phyloP scores from a whole-genome alignment of 2,888 invertebrate species.

The Catocala sponsa region DNA sequence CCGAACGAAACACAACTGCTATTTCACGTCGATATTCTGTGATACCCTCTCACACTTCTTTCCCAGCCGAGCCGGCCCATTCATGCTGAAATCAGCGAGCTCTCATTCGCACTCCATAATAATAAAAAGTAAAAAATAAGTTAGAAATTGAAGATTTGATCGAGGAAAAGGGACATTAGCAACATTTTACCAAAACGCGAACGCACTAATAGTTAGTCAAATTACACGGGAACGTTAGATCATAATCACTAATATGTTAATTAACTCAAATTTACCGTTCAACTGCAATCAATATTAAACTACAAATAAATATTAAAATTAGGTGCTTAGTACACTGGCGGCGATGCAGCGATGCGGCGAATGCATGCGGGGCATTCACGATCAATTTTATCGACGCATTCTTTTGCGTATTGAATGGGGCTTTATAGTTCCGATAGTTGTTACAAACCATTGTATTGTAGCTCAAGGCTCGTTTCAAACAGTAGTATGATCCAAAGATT shows the following conservation, averaged over 20 bases:
- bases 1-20: too few species aligned
- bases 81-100: too few species aligned
- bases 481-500: not conserved
- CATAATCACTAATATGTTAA: not conserved
- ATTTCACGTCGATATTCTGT: too few species aligned
- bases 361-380: constrained; percentile 10
- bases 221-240: too few species aligned
- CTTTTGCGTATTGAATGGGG: constrained; percentile 39
- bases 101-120: too few species aligned
- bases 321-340: constrained; percentile 1
- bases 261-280: not conserved
- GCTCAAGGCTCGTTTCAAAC: constrained; percentile 15
- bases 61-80: too few species aligned
- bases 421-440: constrained; percentile 26
- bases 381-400: constrained; percentile 39
- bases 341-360: constrained; percentile 2
- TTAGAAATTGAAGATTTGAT: too few species aligned
- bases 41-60: too few species aligned
- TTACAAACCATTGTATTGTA: constrained; percentile 30
- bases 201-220: too few species aligned
- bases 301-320: constrained; percentile 4
- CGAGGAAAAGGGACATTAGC: too few species aligned
- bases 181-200: too few species aligned
- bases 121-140: too few species aligned
- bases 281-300: constrained; percentile 1